phyloP scores from a whole-genome alignment of 2,797 vertebrate genomes.

The Crocidura indochinensis region DNA sequence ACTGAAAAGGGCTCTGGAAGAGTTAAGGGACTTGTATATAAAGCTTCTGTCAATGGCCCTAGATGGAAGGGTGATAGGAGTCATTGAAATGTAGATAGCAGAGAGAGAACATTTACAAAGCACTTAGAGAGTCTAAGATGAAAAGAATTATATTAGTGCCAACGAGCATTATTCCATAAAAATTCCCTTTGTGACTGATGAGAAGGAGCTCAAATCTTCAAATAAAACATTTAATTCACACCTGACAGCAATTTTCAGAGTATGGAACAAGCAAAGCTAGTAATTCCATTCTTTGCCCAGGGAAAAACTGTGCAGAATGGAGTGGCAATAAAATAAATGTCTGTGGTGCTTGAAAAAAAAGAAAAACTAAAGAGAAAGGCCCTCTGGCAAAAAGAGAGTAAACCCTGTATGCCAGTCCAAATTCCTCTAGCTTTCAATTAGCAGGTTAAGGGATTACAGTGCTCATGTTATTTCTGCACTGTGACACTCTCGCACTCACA shows the following conservation, averaged over 20 bases:
- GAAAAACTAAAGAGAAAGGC: constrained; percentile 71
- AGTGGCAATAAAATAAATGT: constrained; percentile 81
- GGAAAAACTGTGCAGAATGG: constrained; percentile 75
- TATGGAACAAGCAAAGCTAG: constrained; percentile 72
- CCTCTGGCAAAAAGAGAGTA: constrained; percentile 63
- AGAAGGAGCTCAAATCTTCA: constrained; percentile 80
- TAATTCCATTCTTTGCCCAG: constrained; percentile 78
- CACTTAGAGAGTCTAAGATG: constrained; percentile 62
- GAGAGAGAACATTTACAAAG: constrained; percentile 57
- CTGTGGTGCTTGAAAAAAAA: constrained; percentile 71
- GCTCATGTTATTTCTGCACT: neutral
- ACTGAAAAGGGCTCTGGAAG: constrained; percentile 41
- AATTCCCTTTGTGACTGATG: constrained; percentile 79
- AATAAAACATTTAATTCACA: constrained; percentile 85
- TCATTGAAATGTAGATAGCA: constrained; percentile 74
- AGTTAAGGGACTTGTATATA: constrained; percentile 57
- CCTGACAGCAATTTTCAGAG: constrained; percentile 82
- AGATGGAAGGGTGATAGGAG: constrained; percentile 41
- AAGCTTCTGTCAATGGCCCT: constrained; percentile 57
- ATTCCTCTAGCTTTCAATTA: constrained; percentile 66
- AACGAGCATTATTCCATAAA: constrained; percentile 78
- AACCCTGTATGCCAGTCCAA: neutral
- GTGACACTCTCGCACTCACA: constrained; percentile 7
- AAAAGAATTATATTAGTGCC: constrained; percentile 75
- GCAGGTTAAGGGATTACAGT: constrained; percentile 10